These are phyloP conservation scores for Toxonevra muliebris DNA, from an alignment of 2,888 invertebrate genomes.

Conservation along the genomic window DNA sequence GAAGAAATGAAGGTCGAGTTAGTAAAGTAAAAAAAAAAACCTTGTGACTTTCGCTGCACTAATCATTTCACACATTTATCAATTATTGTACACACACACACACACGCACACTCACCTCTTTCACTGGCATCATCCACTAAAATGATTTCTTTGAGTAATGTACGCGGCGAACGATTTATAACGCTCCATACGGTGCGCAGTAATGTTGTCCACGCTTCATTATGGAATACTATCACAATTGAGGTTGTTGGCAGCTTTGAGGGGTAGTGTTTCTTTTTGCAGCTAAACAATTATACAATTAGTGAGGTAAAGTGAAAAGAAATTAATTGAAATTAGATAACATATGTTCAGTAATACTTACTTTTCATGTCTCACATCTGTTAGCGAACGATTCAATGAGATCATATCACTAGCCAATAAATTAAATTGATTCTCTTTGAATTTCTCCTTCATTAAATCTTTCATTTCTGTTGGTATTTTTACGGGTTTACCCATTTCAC, in stretches of 20 bases:
- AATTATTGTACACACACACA: not conserved
- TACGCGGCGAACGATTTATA: slow-evolving; percentile 90
- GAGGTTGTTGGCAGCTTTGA: slow-evolving; percentile 88
- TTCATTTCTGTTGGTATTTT: slow-evolving; percentile 87
- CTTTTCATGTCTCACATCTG: slow-evolving; percentile 93
- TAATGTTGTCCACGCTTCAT: slow-evolving; percentile 98
- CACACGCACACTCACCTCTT: slow-evolving; percentile 71
- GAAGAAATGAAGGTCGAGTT: not conserved
- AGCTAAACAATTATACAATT: slow-evolving; percentile 66
- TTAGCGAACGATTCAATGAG: slow-evolving; percentile 92
- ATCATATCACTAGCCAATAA: slow-evolving; percentile 97
- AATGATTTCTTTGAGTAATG: slow-evolving; percentile 91
- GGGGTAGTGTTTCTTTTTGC: slow-evolving; percentile 82
- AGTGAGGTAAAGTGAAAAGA: slow-evolving; percentile 11
- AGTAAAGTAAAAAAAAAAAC: too few relatives aligned
- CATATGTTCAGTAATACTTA: slow-evolving; percentile 67
- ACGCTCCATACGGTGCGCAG: slow-evolving; percentile 96
- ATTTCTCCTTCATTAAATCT: slow-evolving; percentile 90
- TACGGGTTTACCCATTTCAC: slow-evolving; percentile 94
- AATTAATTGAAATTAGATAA: not conserved
- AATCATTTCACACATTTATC: too few relatives aligned
- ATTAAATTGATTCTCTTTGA: slow-evolving; percentile 99
- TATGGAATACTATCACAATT: slow-evolving; percentile 98
- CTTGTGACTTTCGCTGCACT: too few relatives aligned
- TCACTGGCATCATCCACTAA: slow-evolving; percentile 98